phyloP scores from a whole-genome alignment of 2,888 invertebrate species.

The Brachyptera putata region DNA sequence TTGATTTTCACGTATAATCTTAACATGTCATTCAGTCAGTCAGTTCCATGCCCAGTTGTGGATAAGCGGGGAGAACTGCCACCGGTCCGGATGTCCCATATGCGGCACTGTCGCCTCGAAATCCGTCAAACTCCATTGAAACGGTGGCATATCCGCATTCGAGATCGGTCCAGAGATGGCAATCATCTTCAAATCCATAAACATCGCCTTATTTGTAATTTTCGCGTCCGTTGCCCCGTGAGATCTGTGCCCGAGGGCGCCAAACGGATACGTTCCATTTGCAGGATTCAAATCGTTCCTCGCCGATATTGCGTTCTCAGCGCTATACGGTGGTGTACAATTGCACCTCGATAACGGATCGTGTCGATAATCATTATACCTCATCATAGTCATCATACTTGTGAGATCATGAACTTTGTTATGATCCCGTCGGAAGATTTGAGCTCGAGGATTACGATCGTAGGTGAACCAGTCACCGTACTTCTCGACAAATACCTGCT shows the following conservation, averaged over 20 bases:
- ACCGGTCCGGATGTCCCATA: slow-evolving; percentile 65
- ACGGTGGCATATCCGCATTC: slow-evolving; percentile 58
- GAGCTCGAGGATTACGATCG: slow-evolving; percentile 58
- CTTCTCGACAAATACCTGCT: slow-evolving; percentile 46
- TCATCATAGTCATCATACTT: slow-evolving; percentile 56
- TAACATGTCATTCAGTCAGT: no score
- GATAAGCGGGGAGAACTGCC: slow-evolving; percentile 57
- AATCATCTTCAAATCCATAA: slow-evolving; percentile 49
- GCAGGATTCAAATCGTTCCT: slow-evolving; percentile 66
- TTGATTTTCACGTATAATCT: no score
- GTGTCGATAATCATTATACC: slow-evolving; percentile 66
- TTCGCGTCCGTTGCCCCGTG: slow-evolving; percentile 70
- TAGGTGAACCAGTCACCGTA: slow-evolving; percentile 60
- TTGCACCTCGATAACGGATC: slow-evolving; percentile 64
- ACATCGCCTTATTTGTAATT: slow-evolving; percentile 49
- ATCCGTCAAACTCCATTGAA: slow-evolving; percentile 61
- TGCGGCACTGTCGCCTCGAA: slow-evolving; percentile 54
- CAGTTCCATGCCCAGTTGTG: slow-evolving; percentile 48
- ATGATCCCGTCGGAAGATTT: slow-evolving; percentile 59
- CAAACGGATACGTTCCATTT: slow-evolving; percentile 66
- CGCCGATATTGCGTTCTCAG: slow-evolving; percentile 66
- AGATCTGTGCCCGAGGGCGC: slow-evolving; percentile 61
- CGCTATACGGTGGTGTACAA: slow-evolving; percentile 66
- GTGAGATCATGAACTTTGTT: slow-evolving; percentile 51
- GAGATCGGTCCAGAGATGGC: slow-evolving; percentile 53